A percentile compares a stretch with the other conserved stretches of the same genome.
These are phyloP conservation scores for Otocyon megalotis DNA, from an alignment of 2,113 vertebrate genomes.

Conservation along the genomic window DNA sequence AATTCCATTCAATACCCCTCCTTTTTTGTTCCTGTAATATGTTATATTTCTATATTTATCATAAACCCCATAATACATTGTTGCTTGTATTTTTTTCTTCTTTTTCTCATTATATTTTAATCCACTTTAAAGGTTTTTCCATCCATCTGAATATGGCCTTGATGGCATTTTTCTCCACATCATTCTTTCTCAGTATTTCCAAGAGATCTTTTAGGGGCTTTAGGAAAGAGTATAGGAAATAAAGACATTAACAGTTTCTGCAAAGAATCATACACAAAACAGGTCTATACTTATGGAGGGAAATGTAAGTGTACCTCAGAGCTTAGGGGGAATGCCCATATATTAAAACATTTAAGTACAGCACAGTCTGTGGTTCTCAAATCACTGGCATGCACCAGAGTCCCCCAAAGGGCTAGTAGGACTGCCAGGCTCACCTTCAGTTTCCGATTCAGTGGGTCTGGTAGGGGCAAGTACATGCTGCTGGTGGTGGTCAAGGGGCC, in stretches of 20 bases:
- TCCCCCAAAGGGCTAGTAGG: background rate
- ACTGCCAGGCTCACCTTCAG: background rate
- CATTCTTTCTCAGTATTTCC: slow-evolving; percentile 30
- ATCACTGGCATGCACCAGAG: background rate
- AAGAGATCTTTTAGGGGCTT: background rate
- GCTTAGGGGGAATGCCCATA: background rate
- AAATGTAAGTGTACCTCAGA: background rate
- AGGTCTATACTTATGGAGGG: background rate
- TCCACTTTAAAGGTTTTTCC: slow-evolving; percentile 46
- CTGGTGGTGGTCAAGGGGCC: background rate
- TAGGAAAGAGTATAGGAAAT: background rate
- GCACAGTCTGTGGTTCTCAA: background rate
- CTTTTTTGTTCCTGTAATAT: background rate
- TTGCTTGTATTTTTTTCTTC: background rate
- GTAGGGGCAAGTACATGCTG: fast-evolving
- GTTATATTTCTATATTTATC: background rate
- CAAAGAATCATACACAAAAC: slow-evolving; percentile 28
- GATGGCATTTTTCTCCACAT: background rate
- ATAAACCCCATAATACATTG: background rate
- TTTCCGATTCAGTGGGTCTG: background rate
- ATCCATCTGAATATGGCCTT: background rate
- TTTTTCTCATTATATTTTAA: background rate
- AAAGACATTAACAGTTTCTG: slow-evolving; percentile 9
- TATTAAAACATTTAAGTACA: background rate
- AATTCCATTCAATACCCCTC: background rate